Evolutionary conservation across 2,888 invertebrate species (phyloP), one percentile per base, ranked within the genome.

Genomic region (Tenthredo scrophulariae): DNA sequence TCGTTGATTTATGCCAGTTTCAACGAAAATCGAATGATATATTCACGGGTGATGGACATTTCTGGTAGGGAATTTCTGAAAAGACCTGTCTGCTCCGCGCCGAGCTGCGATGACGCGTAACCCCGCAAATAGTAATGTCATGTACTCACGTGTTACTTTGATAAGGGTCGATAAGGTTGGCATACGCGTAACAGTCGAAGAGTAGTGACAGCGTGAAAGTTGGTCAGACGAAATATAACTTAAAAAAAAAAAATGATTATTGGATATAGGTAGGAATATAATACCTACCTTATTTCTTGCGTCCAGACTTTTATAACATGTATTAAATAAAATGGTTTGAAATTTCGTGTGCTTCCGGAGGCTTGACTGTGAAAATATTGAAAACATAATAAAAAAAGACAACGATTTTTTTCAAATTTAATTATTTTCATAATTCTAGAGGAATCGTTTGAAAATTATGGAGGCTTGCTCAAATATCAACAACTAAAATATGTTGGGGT

Each of bases 1-100:
- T 54, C 33, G 33, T 80, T 58, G 62, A 80, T 37, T 62, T 37
- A 80, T 22, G 22, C 62, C 10, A 40, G 58, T 62, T 80, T 80
- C 58, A 40, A 62, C 37, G n/a, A 13, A 29, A 29, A 80, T 40
- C 40, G 80, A 80, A 54, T 50, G 26, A 29, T 46, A 46, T 22
- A 75, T 80, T 62, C 22, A 22, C 62, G 40, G 7, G 58, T 58
- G 80, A 80, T 40, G 40, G 80, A 80, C 80, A 80, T 62, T 22
- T 40, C 22, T 77, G 58, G 15, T 15, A 40, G 58, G 50, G 62
- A 62, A 13, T 80, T 80, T 40, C 62, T 40, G 62, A 80, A 62
- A 58, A 58, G 58, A 80, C 22, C n/a, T 40, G 58, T 80, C 40
- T 33, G 50, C 40, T 43, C 33, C 40, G 22, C 40, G 22, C 29